These are phyloP conservation scores for Parazoanthus atlanticus DNA, from an alignment of 92 coral and sea anemone genomes.

Conservation along the genomic window DNA sequence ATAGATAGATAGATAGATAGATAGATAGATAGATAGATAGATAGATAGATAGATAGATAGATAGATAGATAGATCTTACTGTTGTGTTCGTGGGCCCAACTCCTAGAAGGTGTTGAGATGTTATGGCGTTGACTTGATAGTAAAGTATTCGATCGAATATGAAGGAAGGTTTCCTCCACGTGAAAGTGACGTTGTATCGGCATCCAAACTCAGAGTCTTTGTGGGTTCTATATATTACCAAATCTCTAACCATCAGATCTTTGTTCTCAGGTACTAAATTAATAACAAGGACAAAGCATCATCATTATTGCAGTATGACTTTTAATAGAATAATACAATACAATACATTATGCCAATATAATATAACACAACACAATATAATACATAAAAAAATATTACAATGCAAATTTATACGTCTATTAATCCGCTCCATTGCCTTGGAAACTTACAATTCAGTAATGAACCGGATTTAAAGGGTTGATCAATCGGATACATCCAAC, in stretches of 20 bases:
- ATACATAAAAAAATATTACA: background rate
- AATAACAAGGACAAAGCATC: background rate
- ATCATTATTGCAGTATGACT: background rate
- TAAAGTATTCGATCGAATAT: background rate
- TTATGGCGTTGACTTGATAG: background rate
- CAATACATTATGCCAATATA: background rate
- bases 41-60: too few species aligned
- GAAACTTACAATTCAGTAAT: too few species aligned
- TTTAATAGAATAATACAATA: background rate
- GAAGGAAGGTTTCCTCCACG: constrained; percentile 12
- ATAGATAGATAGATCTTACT: background rate
- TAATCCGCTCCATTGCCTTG: too few species aligned
- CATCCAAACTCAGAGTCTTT: background rate
- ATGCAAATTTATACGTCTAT: too few species aligned
- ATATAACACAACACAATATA: background rate
- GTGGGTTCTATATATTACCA: background rate
- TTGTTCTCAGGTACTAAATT: background rate
- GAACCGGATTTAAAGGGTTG: too few species aligned
- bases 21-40: too few species aligned
- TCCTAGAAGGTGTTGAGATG: background rate
- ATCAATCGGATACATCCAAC: too few species aligned
- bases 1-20: too few species aligned
- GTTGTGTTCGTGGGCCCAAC: background rate
- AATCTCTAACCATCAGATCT: background rate
- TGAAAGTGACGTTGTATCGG: background rate